A percentile compares a stretch with the other conserved stretches of the same genome.
These are phyloP conservation scores for Drosophila erecta DNA, from an alignment of 1,140 invertebrate species.

Conservation along the genomic window DNA sequence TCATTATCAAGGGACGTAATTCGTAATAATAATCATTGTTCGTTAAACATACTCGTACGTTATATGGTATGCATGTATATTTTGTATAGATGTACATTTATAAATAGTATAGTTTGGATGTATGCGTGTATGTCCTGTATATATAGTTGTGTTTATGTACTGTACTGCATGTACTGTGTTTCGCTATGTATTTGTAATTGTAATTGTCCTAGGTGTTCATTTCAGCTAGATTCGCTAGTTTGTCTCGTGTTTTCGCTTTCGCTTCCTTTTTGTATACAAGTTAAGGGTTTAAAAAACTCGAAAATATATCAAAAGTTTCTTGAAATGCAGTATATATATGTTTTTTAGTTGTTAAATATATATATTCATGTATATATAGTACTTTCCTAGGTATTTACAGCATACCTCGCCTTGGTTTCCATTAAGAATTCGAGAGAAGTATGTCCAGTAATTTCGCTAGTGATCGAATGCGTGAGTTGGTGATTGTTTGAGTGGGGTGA, in stretches of 20 bases:
- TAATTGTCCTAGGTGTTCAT: constrained; percentile 73
- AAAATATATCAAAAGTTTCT: constrained; percentile 78
- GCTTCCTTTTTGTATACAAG: constrained; percentile 64
- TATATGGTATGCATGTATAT: constrained; percentile 28
- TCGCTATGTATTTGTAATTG: constrained; percentile 54
- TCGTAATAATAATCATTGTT: constrained; percentile 63
- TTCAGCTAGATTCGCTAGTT: constrained; percentile 75
- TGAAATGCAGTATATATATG: constrained; percentile 77
- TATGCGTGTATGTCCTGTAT: constrained; percentile 55
- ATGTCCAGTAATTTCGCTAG: constrained; percentile 51
- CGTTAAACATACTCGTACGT: constrained; percentile 62
- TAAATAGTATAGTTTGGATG: constrained; percentile 63
- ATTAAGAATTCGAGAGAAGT: constrained; percentile 54
- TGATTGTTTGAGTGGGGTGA: constrained; percentile 22
- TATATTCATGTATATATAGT: constrained; percentile 51
- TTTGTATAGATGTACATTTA: constrained; percentile 63
- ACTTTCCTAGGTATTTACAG: constrained; percentile 53
- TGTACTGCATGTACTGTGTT: constrained; percentile 37
- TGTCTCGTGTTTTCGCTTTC: constrained; percentile 43
- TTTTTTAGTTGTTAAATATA: constrained; percentile 66
- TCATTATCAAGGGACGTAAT: constrained; percentile 68
- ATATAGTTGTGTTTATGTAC: constrained; percentile 41
- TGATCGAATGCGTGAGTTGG: constrained; percentile 30
- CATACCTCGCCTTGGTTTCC: constrained; percentile 39
- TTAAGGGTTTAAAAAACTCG: constrained; percentile 71